Percentiles rank a stretch among this genome's conserved stretches.
Evolutionary conservation across 2,888 invertebrate genomes (phyloP).

Genomic region (Proisotoma minuta): DNA sequence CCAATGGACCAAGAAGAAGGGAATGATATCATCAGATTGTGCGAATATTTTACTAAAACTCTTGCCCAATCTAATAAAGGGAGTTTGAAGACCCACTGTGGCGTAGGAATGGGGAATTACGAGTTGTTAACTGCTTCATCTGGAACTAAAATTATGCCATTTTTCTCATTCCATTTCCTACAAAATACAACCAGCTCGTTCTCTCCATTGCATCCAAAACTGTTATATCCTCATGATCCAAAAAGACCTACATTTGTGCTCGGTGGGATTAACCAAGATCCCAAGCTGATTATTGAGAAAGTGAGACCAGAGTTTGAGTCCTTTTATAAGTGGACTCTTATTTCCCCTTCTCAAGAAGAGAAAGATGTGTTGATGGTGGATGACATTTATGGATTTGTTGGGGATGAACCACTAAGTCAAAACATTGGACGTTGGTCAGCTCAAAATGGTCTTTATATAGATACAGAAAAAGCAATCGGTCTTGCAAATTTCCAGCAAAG

Average conservation of each 20-base stretch:
- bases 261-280: constrained; percentile 7
- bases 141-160: not conserved
- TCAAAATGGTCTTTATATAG: constrained; percentile 23
- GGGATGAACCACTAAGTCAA: constrained; percentile 26
- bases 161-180: constrained; percentile 9
- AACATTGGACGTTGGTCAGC: constrained; percentile 33
- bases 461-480: constrained; percentile 16
- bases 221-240: constrained; percentile 18
- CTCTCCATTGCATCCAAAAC: constrained; percentile 12
- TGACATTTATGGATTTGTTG: constrained; percentile 37
- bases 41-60: constrained; percentile 16
- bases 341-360: not conserved
- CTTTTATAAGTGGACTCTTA: constrained; percentile 43
- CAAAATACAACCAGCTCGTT: not conserved
- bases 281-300: constrained; percentile 22
- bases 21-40: constrained; percentile 13
- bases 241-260: constrained; percentile 24
- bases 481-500: constrained; percentile 30
- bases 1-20: not conserved
- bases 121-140: not conserved
- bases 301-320: constrained; percentile 23
- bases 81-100: not conserved
- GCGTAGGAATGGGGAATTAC: not conserved
- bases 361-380: constrained; percentile 22
- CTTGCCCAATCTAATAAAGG: constrained; percentile 13